Percentiles rank a stretch among this genome's conserved stretches.
These are phyloP conservation scores for Sphaerodactylus townsendi DNA, from an alignment of 2,113 vertebrate genomes.

Conservation along the genomic window DNA sequence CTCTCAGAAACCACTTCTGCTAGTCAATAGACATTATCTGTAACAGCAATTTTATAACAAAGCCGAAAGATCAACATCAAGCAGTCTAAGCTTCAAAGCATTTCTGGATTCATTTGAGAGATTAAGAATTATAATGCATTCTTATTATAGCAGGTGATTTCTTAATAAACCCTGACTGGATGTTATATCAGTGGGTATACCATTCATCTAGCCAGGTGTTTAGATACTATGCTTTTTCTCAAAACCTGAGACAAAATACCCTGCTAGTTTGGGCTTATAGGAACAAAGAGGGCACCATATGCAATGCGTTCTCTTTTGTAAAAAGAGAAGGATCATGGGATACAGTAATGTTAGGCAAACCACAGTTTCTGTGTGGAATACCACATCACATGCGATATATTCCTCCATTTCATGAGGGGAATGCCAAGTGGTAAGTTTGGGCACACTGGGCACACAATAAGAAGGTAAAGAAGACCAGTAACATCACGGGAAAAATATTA, in stretches of 20 bases:
- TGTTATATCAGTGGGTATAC: neutral
- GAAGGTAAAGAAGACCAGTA: neutral
- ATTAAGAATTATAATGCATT: neutral
- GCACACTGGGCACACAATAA: neutral
- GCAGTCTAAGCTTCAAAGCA: neutral
- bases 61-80: constrained; percentile 1
- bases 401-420: neutral
- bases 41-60: neutral
- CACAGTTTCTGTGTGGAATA: no score
- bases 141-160: neutral
- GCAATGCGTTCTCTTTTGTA: neutral
- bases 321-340: neutral
- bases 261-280: neutral
- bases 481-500: no score
- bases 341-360: no score
- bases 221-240: neutral
- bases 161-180: neutral
- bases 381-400: neutral
- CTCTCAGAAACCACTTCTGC: neutral
- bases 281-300: neutral
- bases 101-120: neutral
- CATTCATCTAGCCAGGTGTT: neutral
- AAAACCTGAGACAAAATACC: neutral
- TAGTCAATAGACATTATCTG: neutral
- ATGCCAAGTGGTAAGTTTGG: neutral